These are phyloP conservation scores for Euzophera pinguis DNA, from an alignment of 2,888 invertebrate genomes.

Conservation along the genomic window DNA sequence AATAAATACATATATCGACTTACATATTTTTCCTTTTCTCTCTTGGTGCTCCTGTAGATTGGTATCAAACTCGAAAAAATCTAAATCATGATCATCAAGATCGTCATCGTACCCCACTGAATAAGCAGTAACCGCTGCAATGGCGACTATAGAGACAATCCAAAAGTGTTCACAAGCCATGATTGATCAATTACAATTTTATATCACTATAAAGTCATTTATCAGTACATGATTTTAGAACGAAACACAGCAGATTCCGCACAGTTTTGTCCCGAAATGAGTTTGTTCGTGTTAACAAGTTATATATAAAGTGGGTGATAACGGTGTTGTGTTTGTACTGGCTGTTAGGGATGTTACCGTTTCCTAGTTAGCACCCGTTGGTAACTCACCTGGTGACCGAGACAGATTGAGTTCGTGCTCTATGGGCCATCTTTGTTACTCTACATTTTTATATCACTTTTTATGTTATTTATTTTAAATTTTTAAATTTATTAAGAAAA, in stretches of 20 bases:
- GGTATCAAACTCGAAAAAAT: slow-evolving; percentile 31
- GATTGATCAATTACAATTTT: slow-evolving; percentile 22
- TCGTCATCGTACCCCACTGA: slow-evolving; percentile 36
- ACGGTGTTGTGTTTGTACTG: slow-evolving; percentile 65
- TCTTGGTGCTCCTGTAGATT: slow-evolving; percentile 31
- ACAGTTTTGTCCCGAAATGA: slow-evolving; percentile 41
- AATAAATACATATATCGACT: slow-evolving; percentile 26
- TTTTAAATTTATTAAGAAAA: too few species aligned
- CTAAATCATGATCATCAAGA: slow-evolving; percentile 17
- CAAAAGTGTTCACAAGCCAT: slow-evolving; percentile 46
- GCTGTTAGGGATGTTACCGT: slow-evolving; percentile 64
- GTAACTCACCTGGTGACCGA: slow-evolving; percentile 24
- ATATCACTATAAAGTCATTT: background rate
- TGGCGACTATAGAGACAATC: slow-evolving; percentile 23
- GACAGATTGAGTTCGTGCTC: background rate
- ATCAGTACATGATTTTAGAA: background rate
- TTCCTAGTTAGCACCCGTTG: slow-evolving; percentile 54
- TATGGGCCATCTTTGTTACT: background rate
- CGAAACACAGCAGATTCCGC: background rate
- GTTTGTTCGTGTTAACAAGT: slow-evolving; percentile 35
- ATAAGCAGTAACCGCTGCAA: slow-evolving; percentile 25
- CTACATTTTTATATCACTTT: background rate
- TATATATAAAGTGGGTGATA: slow-evolving; percentile 66
- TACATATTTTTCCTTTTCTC: slow-evolving; percentile 59
- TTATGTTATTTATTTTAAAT: too few species aligned